Conservation (phyloP, 1,140 invertebrate species). For the Drosophila bocki region DNA sequence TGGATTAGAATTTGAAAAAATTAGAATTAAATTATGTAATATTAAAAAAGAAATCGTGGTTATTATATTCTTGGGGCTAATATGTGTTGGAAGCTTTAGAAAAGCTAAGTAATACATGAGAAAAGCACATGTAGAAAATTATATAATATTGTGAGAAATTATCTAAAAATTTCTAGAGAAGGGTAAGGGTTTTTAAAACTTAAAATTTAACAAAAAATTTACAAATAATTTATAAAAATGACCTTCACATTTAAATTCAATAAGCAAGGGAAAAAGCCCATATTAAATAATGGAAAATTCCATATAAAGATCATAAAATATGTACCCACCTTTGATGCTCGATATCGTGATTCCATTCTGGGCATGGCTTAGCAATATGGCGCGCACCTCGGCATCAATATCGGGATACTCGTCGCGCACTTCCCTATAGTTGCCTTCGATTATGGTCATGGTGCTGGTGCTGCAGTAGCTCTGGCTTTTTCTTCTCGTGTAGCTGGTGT, state of each 20-base stretch:
- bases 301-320: background rate
- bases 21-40: background rate
- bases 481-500: conserved; percentile 9
- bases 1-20: conserved; percentile 9
- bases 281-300: no score
- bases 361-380: conserved; percentile 76
- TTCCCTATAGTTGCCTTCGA: conserved; percentile 57
- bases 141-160: background rate
- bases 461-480: conserved; percentile 3
- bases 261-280: background rate
- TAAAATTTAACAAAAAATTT: background rate
- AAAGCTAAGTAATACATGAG: background rate
- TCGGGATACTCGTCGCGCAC: conserved; percentile 76
- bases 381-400: conserved; percentile 75
- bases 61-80: no score
- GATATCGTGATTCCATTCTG: conserved; percentile 82
- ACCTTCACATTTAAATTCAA: no score
- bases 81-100: background rate
- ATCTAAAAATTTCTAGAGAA: no score
- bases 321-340: conserved; percentile 68
- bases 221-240: background rate
- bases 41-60: no score
- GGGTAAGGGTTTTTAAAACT: no score
- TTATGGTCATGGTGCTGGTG: conserved; percentile 68
- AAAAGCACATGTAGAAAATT: conserved; percentile 4